These are phyloP conservation scores for Diorhabda carinulata DNA, from an alignment of 1,140 invertebrate genomes.

Conservation along the genomic window DNA sequence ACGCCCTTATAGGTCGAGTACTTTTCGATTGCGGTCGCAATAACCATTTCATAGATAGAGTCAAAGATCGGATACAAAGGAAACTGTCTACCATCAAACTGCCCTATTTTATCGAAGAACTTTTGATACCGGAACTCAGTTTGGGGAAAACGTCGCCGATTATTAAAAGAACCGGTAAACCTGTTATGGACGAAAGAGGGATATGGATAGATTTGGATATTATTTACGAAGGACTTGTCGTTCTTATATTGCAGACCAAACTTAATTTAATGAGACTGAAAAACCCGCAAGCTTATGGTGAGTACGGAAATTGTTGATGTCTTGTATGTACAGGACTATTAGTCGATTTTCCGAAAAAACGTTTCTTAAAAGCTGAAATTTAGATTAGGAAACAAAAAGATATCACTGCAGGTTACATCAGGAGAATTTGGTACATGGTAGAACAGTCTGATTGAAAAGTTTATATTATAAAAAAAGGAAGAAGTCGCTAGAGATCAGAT, in stretches of 20 bases:
- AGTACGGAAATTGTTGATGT: neutral
- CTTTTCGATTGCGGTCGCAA: conserved; percentile 73
- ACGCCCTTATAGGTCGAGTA: conserved; percentile 58
- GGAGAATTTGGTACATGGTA: no score
- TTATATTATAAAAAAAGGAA: no score
- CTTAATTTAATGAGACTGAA: conserved; percentile 89
- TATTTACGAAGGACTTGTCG: conserved; percentile 80
- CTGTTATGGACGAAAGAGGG: conserved; percentile 78
- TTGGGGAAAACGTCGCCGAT: conserved; percentile 72
- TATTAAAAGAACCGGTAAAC: conserved; percentile 69
- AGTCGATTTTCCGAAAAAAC: no score
- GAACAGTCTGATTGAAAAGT: no score
- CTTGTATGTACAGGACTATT: no score
- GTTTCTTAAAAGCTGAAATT: no score
- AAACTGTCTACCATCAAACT: conserved; percentile 84
- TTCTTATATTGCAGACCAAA: conserved; percentile 92
- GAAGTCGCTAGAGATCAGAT: no score
- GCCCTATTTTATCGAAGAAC: conserved; percentile 84
- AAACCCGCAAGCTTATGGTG: conserved; percentile 38
- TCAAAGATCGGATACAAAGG: conserved; percentile 75
- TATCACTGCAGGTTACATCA: no score
- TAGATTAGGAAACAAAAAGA: no score
- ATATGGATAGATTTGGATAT: conserved; percentile 92
- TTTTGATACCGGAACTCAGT: conserved; percentile 71
- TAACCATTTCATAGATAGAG: conserved; percentile 54